phyloP scores from a whole-genome alignment of 2,797 vertebrate genomes.

The Lophotriccus pileatus region DNA sequence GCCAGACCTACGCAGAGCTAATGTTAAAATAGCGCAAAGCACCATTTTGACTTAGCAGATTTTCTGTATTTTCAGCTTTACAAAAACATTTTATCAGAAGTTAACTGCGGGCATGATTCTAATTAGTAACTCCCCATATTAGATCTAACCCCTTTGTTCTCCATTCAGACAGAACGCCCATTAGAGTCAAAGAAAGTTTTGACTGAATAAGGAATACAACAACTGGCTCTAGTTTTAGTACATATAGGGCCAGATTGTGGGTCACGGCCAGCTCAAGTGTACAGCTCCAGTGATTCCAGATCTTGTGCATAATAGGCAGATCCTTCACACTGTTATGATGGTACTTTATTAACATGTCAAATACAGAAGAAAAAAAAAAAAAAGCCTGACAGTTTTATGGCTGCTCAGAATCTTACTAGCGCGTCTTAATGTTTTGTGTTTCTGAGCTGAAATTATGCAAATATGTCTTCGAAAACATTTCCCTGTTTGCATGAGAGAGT shows the following conservation, averaged over 20 bases:
- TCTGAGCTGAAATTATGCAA: constrained; percentile 63
- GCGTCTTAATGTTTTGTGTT: constrained; percentile 28
- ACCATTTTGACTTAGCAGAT: background rate
- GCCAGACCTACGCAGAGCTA: background rate
- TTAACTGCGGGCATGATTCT: background rate
- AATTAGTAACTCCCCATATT: background rate
- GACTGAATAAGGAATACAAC: constrained; percentile 59
- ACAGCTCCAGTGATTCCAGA: constrained; percentile 4
- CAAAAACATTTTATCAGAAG: background rate
- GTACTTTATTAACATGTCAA: constrained; percentile 40
- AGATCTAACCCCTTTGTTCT: constrained; percentile 1
- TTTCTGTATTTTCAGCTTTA: background rate
- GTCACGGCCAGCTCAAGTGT: constrained; percentile 33
- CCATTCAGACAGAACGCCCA: background rate
- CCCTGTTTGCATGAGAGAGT: constrained; percentile 53
- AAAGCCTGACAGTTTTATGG: background rate
- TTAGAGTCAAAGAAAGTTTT: constrained; percentile 43
- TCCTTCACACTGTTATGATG: background rate
- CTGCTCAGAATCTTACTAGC: constrained; percentile 2
- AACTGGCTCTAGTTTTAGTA: constrained; percentile 30
- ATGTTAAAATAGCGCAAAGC: background rate
- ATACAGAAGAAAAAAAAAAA: background rate
- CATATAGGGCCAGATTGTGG: constrained; percentile 59
- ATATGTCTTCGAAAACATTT: constrained; percentile 54
- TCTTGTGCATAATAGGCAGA: constrained; percentile 45